Base-by-base conservation (phyloP, 2,113 vertebrate species). In the Lasiurus cinereus region DNA sequence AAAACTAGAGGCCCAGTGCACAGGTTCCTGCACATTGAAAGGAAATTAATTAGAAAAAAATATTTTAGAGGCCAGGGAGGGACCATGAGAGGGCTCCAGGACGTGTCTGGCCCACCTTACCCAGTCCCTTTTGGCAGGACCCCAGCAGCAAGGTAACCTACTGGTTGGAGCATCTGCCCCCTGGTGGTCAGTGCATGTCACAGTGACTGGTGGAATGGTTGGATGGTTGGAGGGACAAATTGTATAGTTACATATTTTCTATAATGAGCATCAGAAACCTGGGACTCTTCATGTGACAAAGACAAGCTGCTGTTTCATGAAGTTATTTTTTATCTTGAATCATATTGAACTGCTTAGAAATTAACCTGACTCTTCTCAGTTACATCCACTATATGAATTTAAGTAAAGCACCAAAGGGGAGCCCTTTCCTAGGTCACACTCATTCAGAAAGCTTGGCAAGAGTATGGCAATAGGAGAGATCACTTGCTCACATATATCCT, bases 371-470 rank as follows among this genome's bases (percentile, higher is more conserved):
- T 80, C 83, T 92, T 31, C 43, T 87, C 1, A 86, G 18, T 3
- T 89, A 14, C 27, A 74, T 78, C 50, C 36, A 74, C 33, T 89
- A 31, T 85, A 91, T 83, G 15, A 94, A 54, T 90, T 94, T 83
- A 27, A 94, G 54, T 91, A 80, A 92, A 33, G 11, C 22, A 66
- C 74, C 3, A 91, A 85, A 91, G 0, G 39, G 6, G n/a, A 91
- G 15, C 1, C 56, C 22, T 91, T 31, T 69, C 39, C 2, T 66
- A 50, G 11, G 39, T 83, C 0, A 39, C 12, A 88, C 83, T 64
- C 92, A 3, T 92, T 18, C 78, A 88, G 72, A 91, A 96, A 95
- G n/a, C 12, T n/a, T 94, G 18, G 85, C 11, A 94, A 94, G 10
- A n/a, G 91, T 91, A 64, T 73, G 18, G 29, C 54, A 43, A 84